phyloP scores from a whole-genome alignment of 2,888 invertebrate genomes.

The Electrophaes corylata region DNA sequence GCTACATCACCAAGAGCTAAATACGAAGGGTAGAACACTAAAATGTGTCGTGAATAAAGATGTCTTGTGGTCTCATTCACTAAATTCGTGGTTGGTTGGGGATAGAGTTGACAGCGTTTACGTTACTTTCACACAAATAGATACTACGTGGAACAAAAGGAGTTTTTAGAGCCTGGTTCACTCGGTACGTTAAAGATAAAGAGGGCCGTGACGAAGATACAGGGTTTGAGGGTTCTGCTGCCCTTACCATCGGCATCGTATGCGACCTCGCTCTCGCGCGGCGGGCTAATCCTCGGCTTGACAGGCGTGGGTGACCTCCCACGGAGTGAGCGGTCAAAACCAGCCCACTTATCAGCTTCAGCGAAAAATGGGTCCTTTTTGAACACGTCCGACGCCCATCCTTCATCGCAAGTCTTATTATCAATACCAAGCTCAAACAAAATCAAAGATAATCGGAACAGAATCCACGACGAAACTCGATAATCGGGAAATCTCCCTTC shows the following conservation, averaged over 20 bases:
- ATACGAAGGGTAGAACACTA: slow-evolving; percentile 35
- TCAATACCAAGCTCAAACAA: slow-evolving; percentile 64
- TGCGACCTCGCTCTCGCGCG: slow-evolving; percentile 88
- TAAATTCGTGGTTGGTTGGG: slow-evolving; percentile 38
- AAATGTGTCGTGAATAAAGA: slow-evolving; percentile 61
- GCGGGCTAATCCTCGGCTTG: slow-evolving; percentile 88
- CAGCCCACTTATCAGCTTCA: slow-evolving; percentile 80
- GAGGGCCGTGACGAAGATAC: slow-evolving; percentile 72
- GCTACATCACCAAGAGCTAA: slow-evolving; percentile 47
- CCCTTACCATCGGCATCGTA: slow-evolving; percentile 90
- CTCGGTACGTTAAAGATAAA: slow-evolving; percentile 39
- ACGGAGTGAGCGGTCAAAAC: slow-evolving; percentile 84
- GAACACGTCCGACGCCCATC: slow-evolving; percentile 78
- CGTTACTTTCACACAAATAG: slow-evolving; percentile 47
- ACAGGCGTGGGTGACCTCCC: slow-evolving; percentile 88
- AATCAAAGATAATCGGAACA: slow-evolving; percentile 41
- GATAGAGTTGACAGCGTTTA: slow-evolving; percentile 39
- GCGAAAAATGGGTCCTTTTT: slow-evolving; percentile 81
- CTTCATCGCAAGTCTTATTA: slow-evolving; percentile 79
- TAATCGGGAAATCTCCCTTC: slow-evolving; percentile 20
- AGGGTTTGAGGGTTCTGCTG: slow-evolving; percentile 69
- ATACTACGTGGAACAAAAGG: slow-evolving; percentile 24
- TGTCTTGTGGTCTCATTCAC: slow-evolving; percentile 69
- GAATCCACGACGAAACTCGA: slow-evolving; percentile 41
- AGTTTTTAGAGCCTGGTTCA: slow-evolving; percentile 26